Evolutionary conservation across 2,113 vertebrate species (phyloP).

Genomic region (Prietella phreatophila): DNA sequence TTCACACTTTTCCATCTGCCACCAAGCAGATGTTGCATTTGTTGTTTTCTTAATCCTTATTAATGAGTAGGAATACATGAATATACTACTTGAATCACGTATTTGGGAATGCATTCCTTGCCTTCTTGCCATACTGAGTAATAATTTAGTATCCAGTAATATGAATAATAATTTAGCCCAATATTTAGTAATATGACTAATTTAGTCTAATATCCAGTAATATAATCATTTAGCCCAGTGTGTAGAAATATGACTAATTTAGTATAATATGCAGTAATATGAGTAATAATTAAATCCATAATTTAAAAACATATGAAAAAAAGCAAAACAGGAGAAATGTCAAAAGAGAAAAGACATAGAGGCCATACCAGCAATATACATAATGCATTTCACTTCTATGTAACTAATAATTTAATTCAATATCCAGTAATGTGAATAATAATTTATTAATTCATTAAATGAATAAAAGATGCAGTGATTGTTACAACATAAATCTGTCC

Average conservation of each 20-base stretch:
- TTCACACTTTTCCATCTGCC: neutral
- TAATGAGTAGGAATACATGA: constrained; percentile 42
- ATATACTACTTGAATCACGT: neutral
- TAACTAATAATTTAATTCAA: neutral
- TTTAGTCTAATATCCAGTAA: neutral
- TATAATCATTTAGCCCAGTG: neutral
- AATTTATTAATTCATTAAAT: neutral
- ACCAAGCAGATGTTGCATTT: constrained; percentile 42
- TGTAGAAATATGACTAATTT: neutral
- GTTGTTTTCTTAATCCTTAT: constrained; percentile 41
- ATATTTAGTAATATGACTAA: neutral
- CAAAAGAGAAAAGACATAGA: too few species aligned
- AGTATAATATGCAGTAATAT: neutral
- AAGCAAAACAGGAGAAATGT: too few species aligned
- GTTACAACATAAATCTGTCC: neutral
- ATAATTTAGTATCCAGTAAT: neutral
- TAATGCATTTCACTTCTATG: neutral
- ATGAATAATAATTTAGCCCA: neutral
- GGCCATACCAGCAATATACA: too few species aligned
- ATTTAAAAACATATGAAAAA: too few species aligned
- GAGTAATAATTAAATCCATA: neutral
- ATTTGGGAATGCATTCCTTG: neutral
- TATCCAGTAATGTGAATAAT: neutral
- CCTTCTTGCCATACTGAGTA: neutral
- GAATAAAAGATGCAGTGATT: neutral